Evolutionary conservation across 2,113 vertebrate genomes (phyloP).

Genomic region (Campylomormyrus tamandua): DNA sequence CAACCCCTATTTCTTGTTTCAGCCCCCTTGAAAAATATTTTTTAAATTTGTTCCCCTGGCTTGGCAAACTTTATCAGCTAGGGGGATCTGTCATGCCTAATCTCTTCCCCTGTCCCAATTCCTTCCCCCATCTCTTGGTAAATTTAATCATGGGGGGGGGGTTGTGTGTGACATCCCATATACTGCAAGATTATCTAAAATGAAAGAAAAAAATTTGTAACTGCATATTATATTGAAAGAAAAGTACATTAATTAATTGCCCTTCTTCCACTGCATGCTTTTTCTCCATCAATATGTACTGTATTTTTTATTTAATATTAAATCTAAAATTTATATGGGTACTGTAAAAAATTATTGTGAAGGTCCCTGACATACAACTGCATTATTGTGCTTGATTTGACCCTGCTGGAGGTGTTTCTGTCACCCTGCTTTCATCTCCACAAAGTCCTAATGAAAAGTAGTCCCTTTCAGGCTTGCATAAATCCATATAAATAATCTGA

Average conservation of each 20-base stretch:
- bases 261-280: neutral
- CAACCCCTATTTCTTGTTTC: neutral
- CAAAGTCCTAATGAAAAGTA: slow-evolving; percentile 63
- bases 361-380: slow-evolving; percentile 18
- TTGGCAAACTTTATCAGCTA: neutral
- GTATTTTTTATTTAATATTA: neutral
- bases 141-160: neutral
- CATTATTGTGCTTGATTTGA: slow-evolving; percentile 43
- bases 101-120: neutral
- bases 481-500: slow-evolving; percentile 65
- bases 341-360: neutral
- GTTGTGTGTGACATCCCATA: neutral
- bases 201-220: neutral
- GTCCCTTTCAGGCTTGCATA: slow-evolving; percentile 60
- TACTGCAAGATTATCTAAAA: neutral
- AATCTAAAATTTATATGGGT: neutral
- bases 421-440: slow-evolving; percentile 58
- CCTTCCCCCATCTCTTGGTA: neutral
- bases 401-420: slow-evolving; percentile 55
- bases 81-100: neutral
- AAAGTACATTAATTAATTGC: neutral
- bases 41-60: neutral
- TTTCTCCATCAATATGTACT: neutral
- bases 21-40: neutral
- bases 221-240: neutral